Base-by-base conservation (phyloP, 2,888 invertebrate genomes). In the Spisula subtruncata region DNA sequence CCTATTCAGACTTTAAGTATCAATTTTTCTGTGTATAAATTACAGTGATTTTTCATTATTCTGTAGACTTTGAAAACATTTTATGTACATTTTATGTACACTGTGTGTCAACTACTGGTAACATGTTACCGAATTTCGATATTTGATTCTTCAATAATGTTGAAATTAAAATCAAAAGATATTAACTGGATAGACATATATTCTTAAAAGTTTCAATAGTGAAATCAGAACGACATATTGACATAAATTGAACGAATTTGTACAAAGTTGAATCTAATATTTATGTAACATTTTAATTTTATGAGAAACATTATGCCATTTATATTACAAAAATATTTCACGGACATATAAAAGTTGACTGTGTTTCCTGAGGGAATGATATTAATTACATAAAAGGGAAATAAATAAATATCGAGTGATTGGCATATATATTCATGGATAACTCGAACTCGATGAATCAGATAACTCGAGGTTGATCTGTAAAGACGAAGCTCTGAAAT, bases 121-220 rank as follows among this genome's bases (percentile, higher is more conserved):
- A 25, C 60, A 66, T n/a, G 25, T 66, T 66, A 66, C 25, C 60
- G 25, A 66, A 66, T 66, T 66, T 66, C 60, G 60, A 66, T 66
- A 66, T 66, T 66, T 66, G 8, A 51, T 66, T 25, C 60, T 66
- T 25, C 25, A 8, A 66, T 66, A 66, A 66, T 1, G n/a, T 25
- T 66, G 10, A 66, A 66, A 66, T 25, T 66, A 25, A 25, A 66
- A 66, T 66, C 60, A 66, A 66, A 66, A 25, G 60, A 12, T 66
- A 66, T 0, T 6, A 10, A 6, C 25, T 66, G 25, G 25, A 66
- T n/a, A n/a, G 0, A 25, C 60, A 1, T 66, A 25, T 5, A 10
- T 66, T n/a, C 60, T 66, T 66, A 25, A n/a, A 25, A 12, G 60
- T 66, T 66, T 66, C 25, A 66, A n/a, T 4, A n/a, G 10, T 66